These are phyloP conservation scores for Poecilia latipinna DNA, from an alignment of 2,113 vertebrate genomes.

Conservation along the genomic window DNA sequence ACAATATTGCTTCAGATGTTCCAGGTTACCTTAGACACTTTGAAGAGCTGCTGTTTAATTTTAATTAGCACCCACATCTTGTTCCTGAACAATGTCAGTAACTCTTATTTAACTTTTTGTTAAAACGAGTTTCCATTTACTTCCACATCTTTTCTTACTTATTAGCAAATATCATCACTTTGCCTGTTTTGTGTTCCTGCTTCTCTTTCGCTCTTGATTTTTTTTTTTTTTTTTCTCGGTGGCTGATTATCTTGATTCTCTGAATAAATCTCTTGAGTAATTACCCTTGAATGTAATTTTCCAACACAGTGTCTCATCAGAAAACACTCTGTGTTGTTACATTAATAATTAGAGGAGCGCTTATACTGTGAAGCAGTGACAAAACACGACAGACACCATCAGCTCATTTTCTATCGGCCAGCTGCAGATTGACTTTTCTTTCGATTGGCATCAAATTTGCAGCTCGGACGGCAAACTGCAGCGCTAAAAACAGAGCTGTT, in stretches of 20 bases:
- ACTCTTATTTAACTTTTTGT: slow-evolving; percentile 1
- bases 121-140: slow-evolving; percentile 9
- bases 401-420: slow-evolving; percentile 13
- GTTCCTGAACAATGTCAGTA: slow-evolving; percentile 3
- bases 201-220: slow-evolving; percentile 21
- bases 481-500: slow-evolving; percentile 32
- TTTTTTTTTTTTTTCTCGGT: slow-evolving; percentile 44
- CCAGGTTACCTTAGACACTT: neutral
- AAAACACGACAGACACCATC: slow-evolving; percentile 12
- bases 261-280: slow-evolving; percentile 14
- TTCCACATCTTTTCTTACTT: slow-evolving; percentile 17
- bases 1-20: neutral
- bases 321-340: neutral
- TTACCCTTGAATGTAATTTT: slow-evolving; percentile 10
- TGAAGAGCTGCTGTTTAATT: neutral
- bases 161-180: slow-evolving; percentile 22
- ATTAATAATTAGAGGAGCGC: neutral
- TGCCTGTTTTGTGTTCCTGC: slow-evolving; percentile 5
- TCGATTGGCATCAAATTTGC: slow-evolving; percentile 40
- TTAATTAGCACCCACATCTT: neutral
- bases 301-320: neutral
- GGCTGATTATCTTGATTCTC: slow-evolving; percentile 33
- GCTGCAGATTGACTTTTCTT: slow-evolving; percentile 26
- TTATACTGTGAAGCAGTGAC: slow-evolving; percentile 5
- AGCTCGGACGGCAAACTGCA: slow-evolving; percentile 15